Percentiles rank a stretch among this genome's conserved stretches.
These are phyloP conservation scores for Graptemys geographica DNA, from an alignment of 2,797 vertebrate genomes.

Conservation along the genomic window DNA sequence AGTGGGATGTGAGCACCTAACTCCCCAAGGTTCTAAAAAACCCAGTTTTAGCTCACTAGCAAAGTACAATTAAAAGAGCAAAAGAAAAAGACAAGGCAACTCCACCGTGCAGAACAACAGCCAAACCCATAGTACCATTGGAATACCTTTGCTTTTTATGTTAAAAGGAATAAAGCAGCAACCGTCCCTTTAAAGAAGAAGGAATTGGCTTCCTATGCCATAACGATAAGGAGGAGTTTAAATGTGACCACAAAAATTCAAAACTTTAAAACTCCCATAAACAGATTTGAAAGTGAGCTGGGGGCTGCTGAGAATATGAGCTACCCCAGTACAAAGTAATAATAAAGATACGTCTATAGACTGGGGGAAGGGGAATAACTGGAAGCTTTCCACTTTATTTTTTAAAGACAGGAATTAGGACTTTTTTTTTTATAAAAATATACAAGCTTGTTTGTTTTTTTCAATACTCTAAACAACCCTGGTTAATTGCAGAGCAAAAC, in stretches of 20 bases:
- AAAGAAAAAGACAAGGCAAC: not conserved
- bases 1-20: not conserved
- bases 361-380: not conserved
- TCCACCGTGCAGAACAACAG: not conserved
- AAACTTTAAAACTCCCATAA: slow-evolving; percentile 76
- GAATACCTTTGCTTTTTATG: not conserved
- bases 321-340: not conserved
- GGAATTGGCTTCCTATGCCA: slow-evolving; percentile 33
- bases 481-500: slow-evolving; percentile 51
- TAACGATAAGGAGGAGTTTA: slow-evolving; percentile 67
- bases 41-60: not conserved
- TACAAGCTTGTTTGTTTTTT: slow-evolving; percentile 21
- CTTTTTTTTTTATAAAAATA: not conserved
- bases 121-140: fast-evolving
- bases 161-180: slow-evolving; percentile 36
- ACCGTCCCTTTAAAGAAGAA: slow-evolving; percentile 3
- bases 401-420: not conserved
- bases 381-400: not conserved
- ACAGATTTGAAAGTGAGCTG: slow-evolving; percentile 68
- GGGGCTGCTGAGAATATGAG: slow-evolving; percentile 53
- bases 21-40: not conserved
- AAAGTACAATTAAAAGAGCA: not conserved
- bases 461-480: slow-evolving; percentile 35
- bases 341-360: not conserved
- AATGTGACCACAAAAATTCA: slow-evolving; percentile 63